Evolutionary conservation across 2,797 vertebrate genomes (phyloP).

Genomic region (Allenopithecus nigroviridis): DNA sequence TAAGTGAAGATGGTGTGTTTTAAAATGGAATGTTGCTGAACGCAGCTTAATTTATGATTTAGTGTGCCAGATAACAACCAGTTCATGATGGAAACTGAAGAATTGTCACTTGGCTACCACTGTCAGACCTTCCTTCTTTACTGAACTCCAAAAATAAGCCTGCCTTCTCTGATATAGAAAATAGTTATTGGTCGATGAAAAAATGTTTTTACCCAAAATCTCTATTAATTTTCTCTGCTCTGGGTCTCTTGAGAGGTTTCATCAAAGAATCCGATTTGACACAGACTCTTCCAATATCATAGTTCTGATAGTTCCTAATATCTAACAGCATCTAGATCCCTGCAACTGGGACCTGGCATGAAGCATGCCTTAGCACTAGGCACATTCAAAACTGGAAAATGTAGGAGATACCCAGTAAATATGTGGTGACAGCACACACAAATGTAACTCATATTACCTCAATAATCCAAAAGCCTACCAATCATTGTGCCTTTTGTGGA

Average conservation of each 20-base stretch:
- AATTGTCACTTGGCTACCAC: neutral
- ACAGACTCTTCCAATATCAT: neutral
- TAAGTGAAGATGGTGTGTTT: neutral
- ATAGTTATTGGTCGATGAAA: neutral
- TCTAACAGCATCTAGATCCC: neutral
- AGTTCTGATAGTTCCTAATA: neutral
- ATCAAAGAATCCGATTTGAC: neutral
- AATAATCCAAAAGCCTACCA: neutral
- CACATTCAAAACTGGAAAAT: neutral
- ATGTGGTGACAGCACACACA: neutral
- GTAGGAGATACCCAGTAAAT: neutral
- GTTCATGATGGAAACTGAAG: neutral
- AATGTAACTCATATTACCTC: neutral
- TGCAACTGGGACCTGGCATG: neutral
- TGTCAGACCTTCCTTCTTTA: neutral
- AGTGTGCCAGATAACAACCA: neutral
- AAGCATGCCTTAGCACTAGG: neutral
- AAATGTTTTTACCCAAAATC: neutral
- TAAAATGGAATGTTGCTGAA: neutral
- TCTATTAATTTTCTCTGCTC: neutral
- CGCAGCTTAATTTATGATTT: neutral
- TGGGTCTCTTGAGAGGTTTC: neutral
- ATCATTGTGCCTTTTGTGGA: neutral
- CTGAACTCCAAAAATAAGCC: neutral
- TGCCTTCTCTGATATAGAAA: neutral